Evolutionary conservation across 1,140 invertebrate species (phyloP).

Genomic region (Trichonephila inaurata): DNA sequence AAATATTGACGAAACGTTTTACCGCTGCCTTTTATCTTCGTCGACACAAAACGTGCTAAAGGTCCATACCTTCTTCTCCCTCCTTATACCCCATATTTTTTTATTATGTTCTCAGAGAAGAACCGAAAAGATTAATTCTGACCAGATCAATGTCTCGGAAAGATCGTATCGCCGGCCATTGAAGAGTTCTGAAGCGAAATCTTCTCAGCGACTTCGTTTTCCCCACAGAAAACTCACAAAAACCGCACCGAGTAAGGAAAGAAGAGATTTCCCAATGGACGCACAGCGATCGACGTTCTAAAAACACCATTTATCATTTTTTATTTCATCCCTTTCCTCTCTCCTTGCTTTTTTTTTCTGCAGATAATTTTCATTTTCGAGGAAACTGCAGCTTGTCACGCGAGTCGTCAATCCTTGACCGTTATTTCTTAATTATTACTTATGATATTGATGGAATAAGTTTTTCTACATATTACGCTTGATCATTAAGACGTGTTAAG

Average conservation of each 20-base stretch:
- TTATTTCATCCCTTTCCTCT: too few species aligned
- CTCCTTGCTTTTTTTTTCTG: too few species aligned
- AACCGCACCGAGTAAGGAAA: background rate
- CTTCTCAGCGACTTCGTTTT: background rate
- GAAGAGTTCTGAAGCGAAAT: constrained; percentile 26
- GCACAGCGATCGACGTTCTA: too few species aligned
- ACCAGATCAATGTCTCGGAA: constrained; percentile 41
- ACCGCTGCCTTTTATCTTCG: background rate
- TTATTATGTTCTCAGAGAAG: background rate
- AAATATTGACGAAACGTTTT: constrained; percentile 26
- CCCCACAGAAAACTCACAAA: constrained; percentile 16
- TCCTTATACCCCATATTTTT: background rate
- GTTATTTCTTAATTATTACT: too few species aligned
- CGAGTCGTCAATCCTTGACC: too few species aligned
- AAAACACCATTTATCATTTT: too few species aligned
- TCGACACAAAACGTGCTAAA: too few species aligned
- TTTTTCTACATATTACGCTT: too few species aligned
- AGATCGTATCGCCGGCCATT: constrained; percentile 29
- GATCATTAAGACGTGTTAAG: too few species aligned
- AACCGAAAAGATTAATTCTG: constrained; percentile 10
- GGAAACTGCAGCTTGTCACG: too few species aligned
- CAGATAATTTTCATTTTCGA: too few species aligned
- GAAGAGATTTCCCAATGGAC: background rate
- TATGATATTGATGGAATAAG: too few species aligned
- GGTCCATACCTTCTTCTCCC: background rate